Conservation (phyloP, 1,140 invertebrate species). For the Prorops nasuta region DNA sequence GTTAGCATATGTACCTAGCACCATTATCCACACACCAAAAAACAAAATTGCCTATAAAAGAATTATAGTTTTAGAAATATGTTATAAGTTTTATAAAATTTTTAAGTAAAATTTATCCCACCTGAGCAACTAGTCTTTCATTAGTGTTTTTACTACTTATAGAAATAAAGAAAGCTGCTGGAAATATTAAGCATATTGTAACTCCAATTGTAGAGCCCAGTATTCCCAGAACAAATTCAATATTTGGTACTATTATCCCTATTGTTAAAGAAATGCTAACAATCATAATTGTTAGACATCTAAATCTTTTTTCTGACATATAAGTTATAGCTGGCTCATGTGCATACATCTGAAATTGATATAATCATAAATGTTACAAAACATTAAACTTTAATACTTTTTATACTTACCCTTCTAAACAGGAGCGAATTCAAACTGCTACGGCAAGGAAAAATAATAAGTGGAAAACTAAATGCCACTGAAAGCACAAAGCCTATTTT, state of each 20-base stretch:
- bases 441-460: conserved; percentile 95
- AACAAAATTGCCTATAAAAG: conserved; percentile 66
- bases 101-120: conserved; percentile 38
- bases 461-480: conserved; percentile 91
- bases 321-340: conserved; percentile 60
- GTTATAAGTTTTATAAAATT: conserved; percentile 1
- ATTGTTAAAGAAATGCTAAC: conserved; percentile 72
- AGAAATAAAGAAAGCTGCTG: conserved; percentile 74
- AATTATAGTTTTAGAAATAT: conserved; percentile 1
- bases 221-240: conserved; percentile 89
- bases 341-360: conserved; percentile 47
- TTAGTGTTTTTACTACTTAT: conserved; percentile 73
- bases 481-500: conserved; percentile 94
- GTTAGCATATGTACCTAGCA: conserved; percentile 85
- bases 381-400: too few species aligned
- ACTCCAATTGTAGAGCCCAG: conserved; percentile 93
- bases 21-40: conserved; percentile 76
- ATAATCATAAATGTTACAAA: too few species aligned
- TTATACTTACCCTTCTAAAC: conserved; percentile 76
- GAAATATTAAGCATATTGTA: conserved; percentile 90
- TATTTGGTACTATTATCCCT: conserved; percentile 79
- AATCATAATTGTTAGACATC: conserved; percentile 75
- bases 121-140: conserved; percentile 70
- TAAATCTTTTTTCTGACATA: conserved; percentile 80
- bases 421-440: conserved; percentile 90